phyloP scores from a whole-genome alignment of 2,797 vertebrate genomes.

The Myotis daubentonii region DNA sequence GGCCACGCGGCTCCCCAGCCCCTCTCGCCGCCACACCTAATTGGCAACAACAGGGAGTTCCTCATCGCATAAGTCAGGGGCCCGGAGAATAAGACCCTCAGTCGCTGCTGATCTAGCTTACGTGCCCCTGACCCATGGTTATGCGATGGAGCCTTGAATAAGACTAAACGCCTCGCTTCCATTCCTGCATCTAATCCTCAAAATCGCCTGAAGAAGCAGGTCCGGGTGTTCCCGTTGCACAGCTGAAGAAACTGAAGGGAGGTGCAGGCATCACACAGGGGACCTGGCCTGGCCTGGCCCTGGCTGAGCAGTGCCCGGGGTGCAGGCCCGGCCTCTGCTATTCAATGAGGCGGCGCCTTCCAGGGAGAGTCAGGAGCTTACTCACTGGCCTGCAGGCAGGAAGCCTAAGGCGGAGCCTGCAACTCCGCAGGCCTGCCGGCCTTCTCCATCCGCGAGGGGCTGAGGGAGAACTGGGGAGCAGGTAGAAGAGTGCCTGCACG shows the following conservation, averaged over 20 bases:
- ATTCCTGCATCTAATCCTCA: not conserved
- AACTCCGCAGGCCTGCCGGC: not conserved
- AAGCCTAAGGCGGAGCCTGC: not conserved
- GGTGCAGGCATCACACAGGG: not conserved
- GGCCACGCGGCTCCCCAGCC: fast-evolving
- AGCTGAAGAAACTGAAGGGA: not conserved
- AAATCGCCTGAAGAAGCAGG: not conserved
- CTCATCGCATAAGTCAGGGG: not conserved
- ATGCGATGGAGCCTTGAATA: not conserved
- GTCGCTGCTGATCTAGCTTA: not conserved
- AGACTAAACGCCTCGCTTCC: not conserved
- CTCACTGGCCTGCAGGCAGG: no score
- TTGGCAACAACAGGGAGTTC: not conserved
- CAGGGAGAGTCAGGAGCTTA: not conserved
- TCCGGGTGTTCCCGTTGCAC: not conserved
- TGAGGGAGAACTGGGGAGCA: not conserved
- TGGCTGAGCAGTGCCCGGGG: fast-evolving
- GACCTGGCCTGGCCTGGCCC: not conserved
- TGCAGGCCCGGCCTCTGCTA: no score
- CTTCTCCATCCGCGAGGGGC: not conserved
- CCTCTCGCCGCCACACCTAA: not conserved
- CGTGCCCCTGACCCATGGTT: not conserved
- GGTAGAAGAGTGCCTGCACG: not conserved
- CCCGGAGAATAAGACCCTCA: fast-evolving
- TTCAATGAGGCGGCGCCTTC: not conserved